Evolutionary conservation across 2,113 vertebrate species (phyloP).

Genomic region (Mustela nigripes): DNA sequence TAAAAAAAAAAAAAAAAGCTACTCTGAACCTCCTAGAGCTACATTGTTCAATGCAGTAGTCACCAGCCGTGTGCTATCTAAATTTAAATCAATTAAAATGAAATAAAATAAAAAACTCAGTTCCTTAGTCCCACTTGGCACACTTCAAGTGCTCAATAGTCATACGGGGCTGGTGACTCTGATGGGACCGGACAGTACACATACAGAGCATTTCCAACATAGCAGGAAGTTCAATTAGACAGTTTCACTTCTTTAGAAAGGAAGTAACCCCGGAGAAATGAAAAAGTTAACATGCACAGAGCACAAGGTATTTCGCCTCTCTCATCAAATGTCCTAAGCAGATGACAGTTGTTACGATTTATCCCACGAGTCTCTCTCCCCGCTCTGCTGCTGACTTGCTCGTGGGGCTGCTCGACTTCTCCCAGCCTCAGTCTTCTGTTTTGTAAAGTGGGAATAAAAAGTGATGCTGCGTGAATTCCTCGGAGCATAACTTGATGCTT

Average conservation of each 20-base stretch:
- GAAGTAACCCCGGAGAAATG: not conserved
- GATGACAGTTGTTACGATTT: not conserved
- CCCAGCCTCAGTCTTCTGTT: conserved; percentile 54
- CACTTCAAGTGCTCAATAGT: not conserved
- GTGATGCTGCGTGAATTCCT: not conserved
- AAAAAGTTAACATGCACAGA: not conserved
- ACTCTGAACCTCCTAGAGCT: not conserved
- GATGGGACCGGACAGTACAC: not conserved
- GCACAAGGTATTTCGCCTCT: not conserved
- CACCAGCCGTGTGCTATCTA: not conserved
- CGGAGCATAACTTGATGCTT: not conserved
- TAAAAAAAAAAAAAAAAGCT: no score
- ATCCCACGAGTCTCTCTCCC: not conserved
- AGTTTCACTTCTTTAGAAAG: conserved; percentile 53
- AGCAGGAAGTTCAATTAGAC: not conserved
- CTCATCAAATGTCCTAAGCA: not conserved
- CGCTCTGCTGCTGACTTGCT: not conserved
- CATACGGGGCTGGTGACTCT: not conserved
- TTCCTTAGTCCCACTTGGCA: not conserved
- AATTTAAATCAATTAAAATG: not conserved
- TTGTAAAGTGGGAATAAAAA: conserved; percentile 20
- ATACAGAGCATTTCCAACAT: not conserved
- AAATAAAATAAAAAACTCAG: not conserved
- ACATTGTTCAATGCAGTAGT: not conserved
- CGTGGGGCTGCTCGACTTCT: not conserved